Base-by-base conservation (phyloP, 2,797 vertebrate genomes). In the Pangasius macronema region DNA sequence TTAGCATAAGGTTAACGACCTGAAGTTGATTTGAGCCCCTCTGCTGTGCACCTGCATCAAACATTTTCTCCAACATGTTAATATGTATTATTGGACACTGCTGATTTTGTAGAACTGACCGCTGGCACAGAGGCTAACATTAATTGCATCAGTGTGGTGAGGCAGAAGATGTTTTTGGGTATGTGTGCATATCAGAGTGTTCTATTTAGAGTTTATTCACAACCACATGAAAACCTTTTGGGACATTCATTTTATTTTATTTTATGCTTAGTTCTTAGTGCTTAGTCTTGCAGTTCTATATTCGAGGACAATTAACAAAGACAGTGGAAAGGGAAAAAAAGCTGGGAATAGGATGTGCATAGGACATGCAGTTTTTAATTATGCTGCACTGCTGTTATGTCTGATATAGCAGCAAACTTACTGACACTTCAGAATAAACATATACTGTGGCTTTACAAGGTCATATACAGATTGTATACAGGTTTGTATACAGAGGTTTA, bases 1-100 rank as follows among this genome's bases (percentile, higher is more conserved):
- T 89, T 89, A 88, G 20, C 73, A 87, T 79, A 63, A 88, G 88
- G 91, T 91, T 91, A 91, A 91, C 57, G 87, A 90, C 88, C 91
- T 84, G 85, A 67, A 85, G 82, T 87, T 86, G 84, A 82, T 86
- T 79, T 80, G 77, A 84, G 88, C 67, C 27, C 61, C 27, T 80
- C 70, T 89, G 70, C 33, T 59, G 81, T 88, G 70, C 73, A 87
- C 53, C 82, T 20, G 57, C 77, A 39, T 86, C 86, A 63, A 87
- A 85, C 49, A 46, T 61, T 87, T 83, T 22, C 42, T 73, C 55
- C 3, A 46, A 68, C n/a, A 51, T 81, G 88, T 81, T 86, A 87
- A 87, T 53, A 49, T 36, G 61, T 86, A 68, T 67, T 49, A 67
- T 61, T 36, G 84, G 65, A 49, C n/a, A 27, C 63, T 57, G 57